Conservation (phyloP, 2,888 invertebrate species). For the Tetanocera ferruginea region DNA sequence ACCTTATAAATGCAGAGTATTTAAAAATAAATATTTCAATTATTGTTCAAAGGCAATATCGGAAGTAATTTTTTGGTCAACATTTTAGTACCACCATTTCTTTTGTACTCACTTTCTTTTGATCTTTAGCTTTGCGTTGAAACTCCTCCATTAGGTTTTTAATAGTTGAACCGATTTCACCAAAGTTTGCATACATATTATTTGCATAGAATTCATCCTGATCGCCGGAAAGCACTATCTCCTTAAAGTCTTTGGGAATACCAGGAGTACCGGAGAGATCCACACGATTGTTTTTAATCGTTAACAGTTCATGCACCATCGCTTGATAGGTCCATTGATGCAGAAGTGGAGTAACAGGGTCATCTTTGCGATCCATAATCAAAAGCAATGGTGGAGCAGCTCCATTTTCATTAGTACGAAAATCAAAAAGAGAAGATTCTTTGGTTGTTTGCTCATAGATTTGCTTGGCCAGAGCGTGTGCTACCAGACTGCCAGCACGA, state of each 20-base stretch:
- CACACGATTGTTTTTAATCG: slow-evolving; percentile 94
- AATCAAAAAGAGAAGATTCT: slow-evolving; percentile 90
- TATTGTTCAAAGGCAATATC: neutral
- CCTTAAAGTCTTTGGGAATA: slow-evolving; percentile 88
- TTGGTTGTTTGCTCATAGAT: slow-evolving; percentile 87
- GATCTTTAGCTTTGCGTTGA: slow-evolving; percentile 93
- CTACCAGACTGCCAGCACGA: slow-evolving; percentile 87
- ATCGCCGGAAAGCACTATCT: slow-evolving; percentile 93
- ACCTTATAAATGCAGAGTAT: slow-evolving; percentile 70
- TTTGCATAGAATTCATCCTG: slow-evolving; percentile 97
- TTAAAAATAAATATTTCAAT: neutral
- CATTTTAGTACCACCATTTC: too few species aligned
- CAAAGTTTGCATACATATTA: slow-evolving; percentile 97
- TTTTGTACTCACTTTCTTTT: slow-evolving; percentile 77
- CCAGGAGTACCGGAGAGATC: slow-evolving; percentile 87
- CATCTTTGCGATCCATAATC: slow-evolving; percentile 92
- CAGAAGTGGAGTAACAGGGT: slow-evolving; percentile 95
- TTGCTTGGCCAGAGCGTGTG: slow-evolving; percentile 87
- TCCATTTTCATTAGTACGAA: slow-evolving; percentile 76
- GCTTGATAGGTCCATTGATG: slow-evolving; percentile 99
- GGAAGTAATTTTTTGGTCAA: too few species aligned
- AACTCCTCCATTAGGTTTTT: slow-evolving; percentile 98
- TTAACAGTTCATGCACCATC: slow-evolving; percentile 98
- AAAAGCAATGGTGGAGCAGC: slow-evolving; percentile 84
- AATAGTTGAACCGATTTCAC: slow-evolving; percentile 97